Percentiles rank a stretch among this genome's conserved stretches.
Evolutionary conservation across 2,888 invertebrate species (phyloP).

Genomic region (Serrognathus titanus): DNA sequence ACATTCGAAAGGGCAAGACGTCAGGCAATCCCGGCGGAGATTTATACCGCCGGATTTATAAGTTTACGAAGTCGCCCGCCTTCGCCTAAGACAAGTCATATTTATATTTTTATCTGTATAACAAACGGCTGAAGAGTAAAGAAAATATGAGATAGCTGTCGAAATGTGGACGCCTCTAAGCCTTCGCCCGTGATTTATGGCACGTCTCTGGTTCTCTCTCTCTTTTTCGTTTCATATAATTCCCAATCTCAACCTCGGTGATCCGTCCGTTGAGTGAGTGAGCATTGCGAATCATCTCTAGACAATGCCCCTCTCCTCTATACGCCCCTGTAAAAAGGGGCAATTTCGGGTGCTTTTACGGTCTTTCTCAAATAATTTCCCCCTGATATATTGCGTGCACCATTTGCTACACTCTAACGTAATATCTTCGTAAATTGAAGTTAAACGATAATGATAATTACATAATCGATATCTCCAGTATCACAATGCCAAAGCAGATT

Average conservation of each 20-base stretch:
- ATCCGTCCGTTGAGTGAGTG: constrained; percentile 20
- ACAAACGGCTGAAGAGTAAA: constrained; percentile 40
- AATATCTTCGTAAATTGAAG: too few species aligned
- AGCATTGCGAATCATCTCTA: constrained; percentile 21
- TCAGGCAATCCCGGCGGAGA: constrained; percentile 34
- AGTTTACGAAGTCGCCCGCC: constrained; percentile 42
- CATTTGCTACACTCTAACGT: background rate
- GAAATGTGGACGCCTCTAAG: constrained; percentile 26
- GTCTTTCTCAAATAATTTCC: constrained; percentile 16
- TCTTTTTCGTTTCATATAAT: constrained; percentile 23
- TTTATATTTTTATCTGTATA: constrained; percentile 46
- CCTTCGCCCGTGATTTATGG: constrained; percentile 6
- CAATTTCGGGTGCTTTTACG: constrained; percentile 16
- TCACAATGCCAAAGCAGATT: too few species aligned
- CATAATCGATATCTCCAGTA: too few species aligned
- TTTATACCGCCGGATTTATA: constrained; percentile 38
- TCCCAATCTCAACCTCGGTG: constrained; percentile 23
- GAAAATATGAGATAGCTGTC: constrained; percentile 44
- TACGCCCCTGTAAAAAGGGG: constrained; percentile 4
- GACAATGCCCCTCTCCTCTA: constrained; percentile 6
- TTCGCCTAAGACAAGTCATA: constrained; percentile 41
- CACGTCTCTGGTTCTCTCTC: too few species aligned
- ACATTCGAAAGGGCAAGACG: constrained; percentile 34
- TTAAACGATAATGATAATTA: too few species aligned
- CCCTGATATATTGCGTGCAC: constrained; percentile 8